Base-by-base conservation (phyloP, 2,888 invertebrate genomes). In the Choristoneura rosaceana region DNA sequence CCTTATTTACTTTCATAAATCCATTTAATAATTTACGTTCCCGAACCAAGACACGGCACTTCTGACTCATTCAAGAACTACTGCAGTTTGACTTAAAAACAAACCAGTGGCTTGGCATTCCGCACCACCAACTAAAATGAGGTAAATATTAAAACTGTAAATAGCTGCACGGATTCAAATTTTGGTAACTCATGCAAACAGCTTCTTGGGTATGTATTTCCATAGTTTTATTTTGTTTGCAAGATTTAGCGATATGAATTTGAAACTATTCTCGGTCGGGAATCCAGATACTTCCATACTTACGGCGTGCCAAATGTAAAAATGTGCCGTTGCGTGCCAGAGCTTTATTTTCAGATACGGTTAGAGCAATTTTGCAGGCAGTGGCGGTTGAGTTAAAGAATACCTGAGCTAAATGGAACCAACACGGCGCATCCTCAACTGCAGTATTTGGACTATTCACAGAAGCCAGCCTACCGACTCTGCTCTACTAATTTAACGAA, bases 1-100 rank as follows among this genome's bases (percentile, higher is more conserved):
- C 74, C 66, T 74, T 74, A 70, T 76, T 74, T 74, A 65, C 65
- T 68, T 69, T 64, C 58, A 71, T 67, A 65, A 73, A 74, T 73
- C 63, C 52, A 50, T 66, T 68, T 55, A 33, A 67, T 74, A 64
- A 64, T 64, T 64, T 34, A 64, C 64, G 3, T 50, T n/a, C 50
- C 34, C 34, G 45, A 12, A 33, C 33, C 50, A 34, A 15, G 50
- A 64, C 47, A 64, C 50, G 50, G 47, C 47, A 50, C 64, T 62
- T 62, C 12, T 17, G 17, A 61, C 15, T 62, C 10, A 45, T 45
- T 14, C 45, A 33, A 45, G 45, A 15, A 45, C 62, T 52, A 10
- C 52, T 33, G 62, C 25, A 62, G 50, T 50, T 33, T 14, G 50
- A n/a, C 33, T 34, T 64, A n/a, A 47, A 25, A 25, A 38, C 64